Evolutionary conservation across 2,888 invertebrate species (phyloP).

Genomic region (Drosophila fungiperda): DNA sequence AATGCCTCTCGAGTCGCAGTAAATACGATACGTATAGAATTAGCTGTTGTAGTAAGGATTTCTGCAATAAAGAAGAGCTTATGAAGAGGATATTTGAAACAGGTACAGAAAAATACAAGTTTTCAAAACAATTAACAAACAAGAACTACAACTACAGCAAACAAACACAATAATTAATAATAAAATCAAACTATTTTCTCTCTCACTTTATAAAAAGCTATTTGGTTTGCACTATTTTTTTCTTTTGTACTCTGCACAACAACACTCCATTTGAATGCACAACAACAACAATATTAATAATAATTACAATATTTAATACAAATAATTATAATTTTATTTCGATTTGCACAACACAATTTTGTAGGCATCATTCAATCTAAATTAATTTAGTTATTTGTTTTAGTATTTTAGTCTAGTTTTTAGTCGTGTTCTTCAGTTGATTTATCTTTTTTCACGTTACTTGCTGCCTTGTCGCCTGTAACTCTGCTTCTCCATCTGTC

Average conservation of each 20-base stretch:
- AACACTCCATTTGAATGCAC: constrained; percentile 43
- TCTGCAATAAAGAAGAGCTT: constrained; percentile 85
- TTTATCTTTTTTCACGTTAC: constrained; percentile 26
- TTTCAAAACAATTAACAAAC: constrained; percentile 15
- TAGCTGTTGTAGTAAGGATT: constrained; percentile 85
- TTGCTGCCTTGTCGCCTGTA: constrained; percentile 17
- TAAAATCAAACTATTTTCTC: constrained; percentile 31
- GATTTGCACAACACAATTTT: constrained; percentile 48
- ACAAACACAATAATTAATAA: constrained; percentile 16
- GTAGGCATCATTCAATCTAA: constrained; percentile 27
- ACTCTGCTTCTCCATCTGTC: constrained; percentile 24
- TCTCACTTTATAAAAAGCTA: constrained; percentile 35
- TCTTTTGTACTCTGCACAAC: constrained; percentile 37
- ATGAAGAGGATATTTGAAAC: constrained; percentile 83
- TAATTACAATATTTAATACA: constrained; percentile 18
- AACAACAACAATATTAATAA: constrained; percentile 30
- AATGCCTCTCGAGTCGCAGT: constrained; percentile 84
- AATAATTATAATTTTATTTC: constrained; percentile 31
- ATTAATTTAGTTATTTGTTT: constrained; percentile 7
- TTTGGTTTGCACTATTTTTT: constrained; percentile 50
- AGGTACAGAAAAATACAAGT: constrained; percentile 77
- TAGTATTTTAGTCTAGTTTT: constrained; percentile 46
- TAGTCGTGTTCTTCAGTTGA: constrained; percentile 35
- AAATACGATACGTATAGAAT: constrained; percentile 84
- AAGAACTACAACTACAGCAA: constrained; percentile 16